These are phyloP conservation scores for Calycopis cecrops DNA, from an alignment of 1,140 invertebrate genomes.

Conservation along the genomic window DNA sequence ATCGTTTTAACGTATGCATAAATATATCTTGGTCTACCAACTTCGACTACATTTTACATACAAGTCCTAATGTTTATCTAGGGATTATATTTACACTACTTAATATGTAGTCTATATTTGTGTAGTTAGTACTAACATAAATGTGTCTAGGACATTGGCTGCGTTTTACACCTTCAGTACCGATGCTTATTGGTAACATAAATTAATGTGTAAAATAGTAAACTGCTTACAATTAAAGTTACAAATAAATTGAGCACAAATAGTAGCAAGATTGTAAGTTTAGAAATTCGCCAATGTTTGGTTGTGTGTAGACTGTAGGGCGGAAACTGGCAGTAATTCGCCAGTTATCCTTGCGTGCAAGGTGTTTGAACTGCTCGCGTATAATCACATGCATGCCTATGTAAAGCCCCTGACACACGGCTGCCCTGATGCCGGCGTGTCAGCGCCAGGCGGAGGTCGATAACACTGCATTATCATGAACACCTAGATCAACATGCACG, in stretches of 20 bases:
- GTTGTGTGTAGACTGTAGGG: slow-evolving; percentile 25
- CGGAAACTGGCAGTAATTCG: slow-evolving; percentile 47
- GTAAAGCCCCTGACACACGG: background rate
- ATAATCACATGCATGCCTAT: slow-evolving; percentile 12
- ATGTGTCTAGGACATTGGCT: no score
- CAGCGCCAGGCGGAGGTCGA: background rate
- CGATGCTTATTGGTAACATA: no score
- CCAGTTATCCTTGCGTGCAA: slow-evolving; percentile 44
- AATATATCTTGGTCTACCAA: no score
- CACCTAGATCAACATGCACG: slow-evolving; percentile 37
- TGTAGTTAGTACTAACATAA: no score
- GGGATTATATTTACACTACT: no score
- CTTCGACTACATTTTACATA: no score
- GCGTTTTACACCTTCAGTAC: no score
- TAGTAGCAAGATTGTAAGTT: background rate
- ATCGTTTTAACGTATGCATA: no score
- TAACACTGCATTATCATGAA: slow-evolving; percentile 15
- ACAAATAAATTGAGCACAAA: slow-evolving; percentile 4
- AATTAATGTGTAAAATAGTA: no score
- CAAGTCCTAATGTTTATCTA: no score
- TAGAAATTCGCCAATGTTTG: slow-evolving; percentile 14
- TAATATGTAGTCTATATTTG: no score
- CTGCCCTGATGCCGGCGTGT: background rate
- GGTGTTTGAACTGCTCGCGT: slow-evolving; percentile 40
- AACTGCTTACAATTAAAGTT: no score